Evolutionary conservation across 2,113 vertebrate genomes (phyloP), one percentile per base, ranked within the genome.

Genomic region (Protobothrops mucrosquamatus): DNA sequence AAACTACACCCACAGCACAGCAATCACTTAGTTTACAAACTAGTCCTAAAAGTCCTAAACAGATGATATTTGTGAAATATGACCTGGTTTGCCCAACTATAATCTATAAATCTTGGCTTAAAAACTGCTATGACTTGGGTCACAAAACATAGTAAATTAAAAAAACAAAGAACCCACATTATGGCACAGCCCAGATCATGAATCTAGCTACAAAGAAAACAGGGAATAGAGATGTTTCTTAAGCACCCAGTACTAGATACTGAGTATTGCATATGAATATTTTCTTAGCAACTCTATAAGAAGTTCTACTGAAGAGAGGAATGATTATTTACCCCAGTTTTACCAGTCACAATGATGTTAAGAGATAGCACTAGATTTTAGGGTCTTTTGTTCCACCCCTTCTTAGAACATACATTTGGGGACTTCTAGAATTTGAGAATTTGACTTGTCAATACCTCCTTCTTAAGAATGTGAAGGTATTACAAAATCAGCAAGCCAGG

Each of bases 401-500:
- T 23, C 18, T 20, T 57, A 43, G 6, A 56, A 26, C 51, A 48
- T 6, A 6, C 24, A 29, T n/a, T 59, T 92, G 34, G n/a, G 57
- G 12, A 9, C 39, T n/a, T 59, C 23, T n/a, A 18, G 34, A 39
- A 18, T 26, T n/a, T 54, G 59, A 26, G 34, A 24, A 10, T 26
- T 23, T 54, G 86, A 69, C 12, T 59, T 89, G 24, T 39, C 43
- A 34, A 12, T 48, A 26, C 4, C 29, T 11, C 46, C 56, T 52
- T 20, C 18, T n/a, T 46, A 85, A 91, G 20, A 74, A 14, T 22
- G 23, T 29, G 51, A 12, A 26, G 51, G 43, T 89, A 26, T 51
- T 15, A 24, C 4, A 10, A 8, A 1, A 6, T 8, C 48, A 57
- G 4, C 61, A 6, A 0, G 0, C 0, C 24, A 34, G 7, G 4